Conservation (phyloP, 2,113 vertebrate species). For the Entelurus aequoreus region DNA sequence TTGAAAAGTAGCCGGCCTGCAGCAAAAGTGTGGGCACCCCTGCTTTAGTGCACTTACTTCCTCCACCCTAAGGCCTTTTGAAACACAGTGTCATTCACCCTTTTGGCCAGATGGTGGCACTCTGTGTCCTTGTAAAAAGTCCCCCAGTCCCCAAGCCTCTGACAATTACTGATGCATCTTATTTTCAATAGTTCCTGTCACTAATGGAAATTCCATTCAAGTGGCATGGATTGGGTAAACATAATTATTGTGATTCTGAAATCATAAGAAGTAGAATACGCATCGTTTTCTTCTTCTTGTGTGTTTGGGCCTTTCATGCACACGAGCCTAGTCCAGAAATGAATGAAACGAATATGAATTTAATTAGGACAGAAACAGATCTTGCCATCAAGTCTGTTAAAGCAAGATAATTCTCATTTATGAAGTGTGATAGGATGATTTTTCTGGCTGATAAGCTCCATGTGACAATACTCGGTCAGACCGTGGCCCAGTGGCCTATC, state of each 20-base stretch:
- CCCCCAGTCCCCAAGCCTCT: conserved; percentile 13
- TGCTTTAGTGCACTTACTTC: neutral
- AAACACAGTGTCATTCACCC: neutral
- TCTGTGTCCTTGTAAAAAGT: conserved; percentile 47
- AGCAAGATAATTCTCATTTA: conserved; percentile 54
- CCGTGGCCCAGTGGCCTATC: conserved; percentile 60
- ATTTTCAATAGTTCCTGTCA: conserved; percentile 8
- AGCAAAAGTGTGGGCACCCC: no score
- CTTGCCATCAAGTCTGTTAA: conserved; percentile 38
- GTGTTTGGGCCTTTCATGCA: conserved; percentile 10
- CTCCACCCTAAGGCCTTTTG: neutral
- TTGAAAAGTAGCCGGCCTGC: no score
- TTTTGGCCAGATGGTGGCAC: conserved; percentile 57
- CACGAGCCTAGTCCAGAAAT: conserved; percentile 30
- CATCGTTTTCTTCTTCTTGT: conserved; percentile 3
- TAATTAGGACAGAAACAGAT: conserved; percentile 57
- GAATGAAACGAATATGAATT: conserved; percentile 50
- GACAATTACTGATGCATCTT: conserved; percentile 8
- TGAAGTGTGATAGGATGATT: conserved; percentile 54
- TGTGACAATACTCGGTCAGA: conserved; percentile 41
- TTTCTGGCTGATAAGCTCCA: conserved; percentile 45
- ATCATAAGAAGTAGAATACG: conserved; percentile 8
- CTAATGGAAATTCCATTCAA: conserved; percentile 7
- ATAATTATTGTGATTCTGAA: conserved; percentile 5
- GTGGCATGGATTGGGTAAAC: no score